A percentile compares a stretch with the other conserved stretches of the same genome.
phyloP scores from a whole-genome alignment of 2,888 invertebrate genomes.

The Synergus itoensis region DNA sequence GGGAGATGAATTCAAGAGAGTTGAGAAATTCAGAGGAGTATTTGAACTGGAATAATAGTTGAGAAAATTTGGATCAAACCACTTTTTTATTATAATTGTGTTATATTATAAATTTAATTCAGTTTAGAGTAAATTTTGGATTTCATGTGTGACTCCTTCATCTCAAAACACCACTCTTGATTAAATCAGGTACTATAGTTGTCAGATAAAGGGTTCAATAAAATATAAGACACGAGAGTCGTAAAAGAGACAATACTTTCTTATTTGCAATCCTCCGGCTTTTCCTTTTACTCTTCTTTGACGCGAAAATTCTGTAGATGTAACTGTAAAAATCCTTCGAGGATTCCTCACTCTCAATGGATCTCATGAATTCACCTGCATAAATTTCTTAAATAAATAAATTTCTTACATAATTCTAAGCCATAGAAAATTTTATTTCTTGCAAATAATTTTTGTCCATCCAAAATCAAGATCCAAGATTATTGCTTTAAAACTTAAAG shows the following conservation, averaged over 20 bases:
- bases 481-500: neutral
- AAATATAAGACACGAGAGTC: neutral
- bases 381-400: neutral
- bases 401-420: slow-evolving; percentile 1
- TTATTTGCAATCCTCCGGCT: neutral
- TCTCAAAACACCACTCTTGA: neutral
- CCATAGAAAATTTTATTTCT: slow-evolving; percentile 4
- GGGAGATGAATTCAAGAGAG: neutral
- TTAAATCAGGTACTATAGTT: neutral
- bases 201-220: neutral
- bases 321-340: slow-evolving; percentile 5
- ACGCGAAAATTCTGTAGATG: slow-evolving; percentile 3
- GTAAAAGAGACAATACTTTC: neutral
- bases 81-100: neutral
- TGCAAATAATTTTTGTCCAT: neutral
- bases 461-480: neutral
- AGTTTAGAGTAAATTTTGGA: too few species aligned
- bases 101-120: neutral
- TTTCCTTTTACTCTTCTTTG: neutral
- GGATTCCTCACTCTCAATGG: neutral
- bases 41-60: neutral
- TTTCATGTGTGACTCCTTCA: neutral
- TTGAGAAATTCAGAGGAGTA: neutral
- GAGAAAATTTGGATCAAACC: neutral
- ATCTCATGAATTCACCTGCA: neutral